Conservation (phyloP, 2,113 vertebrate species). For the Saccopteryx bilineata region DNA sequence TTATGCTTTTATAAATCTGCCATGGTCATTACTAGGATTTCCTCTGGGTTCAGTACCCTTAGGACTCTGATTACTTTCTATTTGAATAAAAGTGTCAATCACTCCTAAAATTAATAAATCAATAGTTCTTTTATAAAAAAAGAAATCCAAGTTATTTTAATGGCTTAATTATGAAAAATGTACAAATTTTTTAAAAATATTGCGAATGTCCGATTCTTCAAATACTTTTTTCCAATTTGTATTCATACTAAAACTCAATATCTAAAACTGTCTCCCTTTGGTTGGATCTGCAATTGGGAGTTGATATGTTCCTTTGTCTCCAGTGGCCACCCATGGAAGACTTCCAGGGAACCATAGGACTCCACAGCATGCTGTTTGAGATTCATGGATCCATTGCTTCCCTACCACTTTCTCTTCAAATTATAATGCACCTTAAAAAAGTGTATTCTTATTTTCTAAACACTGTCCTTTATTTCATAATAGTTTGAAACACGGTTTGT, state of each 20-base stretch:
- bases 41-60: conserved; percentile 18
- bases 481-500: neutral
- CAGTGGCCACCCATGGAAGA: neutral
- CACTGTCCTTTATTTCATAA: neutral
- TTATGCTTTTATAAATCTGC: neutral
- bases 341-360: neutral
- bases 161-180: neutral
- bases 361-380: neutral
- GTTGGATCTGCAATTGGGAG: neutral
- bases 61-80: conserved; percentile 13
- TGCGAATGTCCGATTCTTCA: neutral
- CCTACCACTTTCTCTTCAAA: neutral
- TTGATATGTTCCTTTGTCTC: neutral
- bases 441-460: neutral
- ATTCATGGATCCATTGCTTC: neutral
- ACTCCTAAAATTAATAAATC: neutral
- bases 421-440: neutral
- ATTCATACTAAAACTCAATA: neutral
- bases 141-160: neutral
- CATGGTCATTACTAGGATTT: conserved; percentile 18
- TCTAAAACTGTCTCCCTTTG: neutral
- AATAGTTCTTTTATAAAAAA: neutral
- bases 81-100: conserved; percentile 36
- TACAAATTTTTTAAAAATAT: neutral
- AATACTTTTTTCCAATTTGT: neutral